phyloP scores from a whole-genome alignment of 1,140 invertebrate genomes.

The Magallana ariakensis region DNA sequence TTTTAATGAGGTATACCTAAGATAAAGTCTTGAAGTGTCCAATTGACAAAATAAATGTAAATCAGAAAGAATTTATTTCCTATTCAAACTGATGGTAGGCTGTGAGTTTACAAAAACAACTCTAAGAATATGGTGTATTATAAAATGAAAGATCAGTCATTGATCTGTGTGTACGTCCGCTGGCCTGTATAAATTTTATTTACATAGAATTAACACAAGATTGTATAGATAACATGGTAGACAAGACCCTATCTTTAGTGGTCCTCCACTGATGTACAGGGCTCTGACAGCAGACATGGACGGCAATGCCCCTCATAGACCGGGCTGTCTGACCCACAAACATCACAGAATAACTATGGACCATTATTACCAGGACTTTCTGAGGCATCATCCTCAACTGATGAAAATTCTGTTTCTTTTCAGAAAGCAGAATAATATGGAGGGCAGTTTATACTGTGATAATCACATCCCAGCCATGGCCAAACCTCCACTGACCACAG shows the following conservation, averaged over 20 bases:
- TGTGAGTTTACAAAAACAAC: too few species aligned
- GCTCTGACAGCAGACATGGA: not conserved
- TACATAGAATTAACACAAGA: conserved; percentile 12
- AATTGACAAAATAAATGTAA: too few species aligned
- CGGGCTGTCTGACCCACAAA: not conserved
- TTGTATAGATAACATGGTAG: not conserved
- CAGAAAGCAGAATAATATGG: conserved; percentile 35
- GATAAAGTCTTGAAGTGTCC: too few species aligned
- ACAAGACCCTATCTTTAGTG: not conserved
- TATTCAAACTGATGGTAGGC: too few species aligned
- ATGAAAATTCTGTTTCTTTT: conserved; percentile 21
- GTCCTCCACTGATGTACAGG: not conserved
- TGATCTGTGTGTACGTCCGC: not conserved
- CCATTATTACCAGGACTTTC: not conserved
- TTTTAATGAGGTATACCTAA: too few species aligned
- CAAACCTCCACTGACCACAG: not conserved
- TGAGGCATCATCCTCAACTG: not conserved
- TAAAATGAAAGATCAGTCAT: too few species aligned
- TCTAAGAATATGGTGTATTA: too few species aligned
- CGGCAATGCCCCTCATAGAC: not conserved
- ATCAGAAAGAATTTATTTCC: too few species aligned
- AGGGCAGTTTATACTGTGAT: conserved; percentile 3
- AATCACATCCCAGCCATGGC: conserved; percentile 23
- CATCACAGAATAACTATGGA: not conserved
- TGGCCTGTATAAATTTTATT: conserved; percentile 1